A percentile compares a stretch with the other conserved stretches of the same genome.
Evolutionary conservation across 2,113 vertebrate genomes (phyloP).

Genomic region (Charadrius vociferus): DNA sequence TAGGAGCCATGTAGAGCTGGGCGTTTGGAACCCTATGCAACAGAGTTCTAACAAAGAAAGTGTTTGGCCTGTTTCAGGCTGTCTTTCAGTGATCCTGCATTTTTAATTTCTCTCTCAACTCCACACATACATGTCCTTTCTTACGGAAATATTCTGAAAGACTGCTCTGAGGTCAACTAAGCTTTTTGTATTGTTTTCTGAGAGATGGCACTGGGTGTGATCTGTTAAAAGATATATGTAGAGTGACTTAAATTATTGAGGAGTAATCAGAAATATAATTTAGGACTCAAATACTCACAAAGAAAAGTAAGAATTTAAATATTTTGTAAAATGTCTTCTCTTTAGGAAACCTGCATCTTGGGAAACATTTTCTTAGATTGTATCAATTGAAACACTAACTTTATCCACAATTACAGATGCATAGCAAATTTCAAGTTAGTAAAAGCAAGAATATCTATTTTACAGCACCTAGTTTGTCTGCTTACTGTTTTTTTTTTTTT

Average conservation of each 20-base stretch:
- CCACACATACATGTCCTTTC: neutral
- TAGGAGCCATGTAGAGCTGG: neutral
- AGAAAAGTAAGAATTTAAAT: neutral
- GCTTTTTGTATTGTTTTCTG: neutral
- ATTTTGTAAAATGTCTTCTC: neutral
- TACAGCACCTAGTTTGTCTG: neutral
- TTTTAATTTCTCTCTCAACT: neutral
- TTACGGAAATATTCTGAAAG: neutral
- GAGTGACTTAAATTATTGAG: neutral
- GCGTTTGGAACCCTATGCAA: neutral
- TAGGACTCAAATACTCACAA: neutral
- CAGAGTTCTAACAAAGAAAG: neutral
- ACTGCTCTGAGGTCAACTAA: neutral
- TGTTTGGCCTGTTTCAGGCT: neutral
- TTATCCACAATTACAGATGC: neutral
- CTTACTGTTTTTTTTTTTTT: neutral
- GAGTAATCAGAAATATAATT: neutral
- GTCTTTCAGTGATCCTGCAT: neutral
- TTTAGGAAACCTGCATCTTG: neutral
- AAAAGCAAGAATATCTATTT: neutral
- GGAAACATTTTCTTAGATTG: neutral
- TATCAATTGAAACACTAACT: neutral
- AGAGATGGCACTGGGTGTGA: neutral
- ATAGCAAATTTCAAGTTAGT: neutral
- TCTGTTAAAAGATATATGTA: neutral